Evolutionary conservation across 2,797 vertebrate genomes (phyloP).

Genomic region (Thalassophryne amazonica): DNA sequence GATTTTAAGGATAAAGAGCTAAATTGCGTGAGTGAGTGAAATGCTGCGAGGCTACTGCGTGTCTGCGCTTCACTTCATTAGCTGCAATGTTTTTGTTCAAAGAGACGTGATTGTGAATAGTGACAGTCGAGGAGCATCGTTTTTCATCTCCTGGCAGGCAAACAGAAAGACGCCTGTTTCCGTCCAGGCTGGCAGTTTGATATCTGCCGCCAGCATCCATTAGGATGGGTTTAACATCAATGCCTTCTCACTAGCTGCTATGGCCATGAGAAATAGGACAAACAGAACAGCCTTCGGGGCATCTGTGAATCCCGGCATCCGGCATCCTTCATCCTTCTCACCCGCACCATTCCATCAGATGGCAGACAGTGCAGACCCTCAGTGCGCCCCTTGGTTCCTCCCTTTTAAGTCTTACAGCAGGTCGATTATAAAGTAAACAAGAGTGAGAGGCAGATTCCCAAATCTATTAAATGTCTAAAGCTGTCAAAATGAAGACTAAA

Average conservation of each 20-base stretch:
- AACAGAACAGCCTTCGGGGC: slow-evolving; percentile 36
- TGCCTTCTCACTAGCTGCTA: slow-evolving; percentile 42
- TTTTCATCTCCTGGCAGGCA: slow-evolving; percentile 44
- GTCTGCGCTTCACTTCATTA: slow-evolving; percentile 45
- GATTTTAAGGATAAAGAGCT: slow-evolving; percentile 31
- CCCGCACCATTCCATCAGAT: too few species aligned
- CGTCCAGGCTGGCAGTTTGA: slow-evolving; percentile 21
- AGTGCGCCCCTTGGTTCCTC: too few species aligned
- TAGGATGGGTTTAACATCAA: slow-evolving; percentile 45
- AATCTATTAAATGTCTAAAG: too few species aligned
- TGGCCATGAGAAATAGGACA: slow-evolving; percentile 49
- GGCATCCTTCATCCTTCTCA: slow-evolving; percentile 24
- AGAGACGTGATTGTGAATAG: slow-evolving; percentile 42
- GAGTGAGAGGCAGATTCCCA: too few species aligned
- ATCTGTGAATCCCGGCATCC: slow-evolving; percentile 13
- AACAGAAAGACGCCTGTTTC: slow-evolving; percentile 42
- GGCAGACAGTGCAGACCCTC: too few species aligned
- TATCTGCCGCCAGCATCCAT: slow-evolving; percentile 52
- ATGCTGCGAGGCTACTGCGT: slow-evolving; percentile 28
- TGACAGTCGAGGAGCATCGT: slow-evolving; percentile 40
- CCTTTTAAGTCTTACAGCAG: too few species aligned
- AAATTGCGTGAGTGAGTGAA: slow-evolving; percentile 29
- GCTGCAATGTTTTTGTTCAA: slow-evolving; percentile 26
- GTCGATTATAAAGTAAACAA: too few species aligned
- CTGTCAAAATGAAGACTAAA: too few species aligned